phyloP scores from a whole-genome alignment of 1,140 invertebrate genomes.

The Drosophila funebris region DNA sequence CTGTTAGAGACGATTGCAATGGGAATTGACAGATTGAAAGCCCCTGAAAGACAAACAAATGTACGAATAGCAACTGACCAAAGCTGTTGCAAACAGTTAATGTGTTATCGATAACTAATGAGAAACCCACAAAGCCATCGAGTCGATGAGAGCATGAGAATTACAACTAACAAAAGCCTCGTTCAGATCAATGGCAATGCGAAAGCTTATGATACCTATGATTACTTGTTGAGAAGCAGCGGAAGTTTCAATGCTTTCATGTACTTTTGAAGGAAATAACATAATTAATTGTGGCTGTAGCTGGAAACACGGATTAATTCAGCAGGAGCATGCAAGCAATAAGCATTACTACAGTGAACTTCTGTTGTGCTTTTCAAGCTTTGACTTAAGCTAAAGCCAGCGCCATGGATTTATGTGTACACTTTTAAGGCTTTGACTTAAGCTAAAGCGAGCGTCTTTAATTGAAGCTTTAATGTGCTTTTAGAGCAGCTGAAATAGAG shows the following conservation, averaged over 20 bases:
- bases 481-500: too few relatives aligned
- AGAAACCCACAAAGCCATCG: not conserved
- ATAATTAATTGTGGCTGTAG: conserved; percentile 8
- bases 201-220: not conserved
- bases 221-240: not conserved
- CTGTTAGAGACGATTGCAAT: conserved; percentile 1
- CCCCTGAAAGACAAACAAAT: conserved; percentile 12
- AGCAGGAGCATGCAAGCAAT: not conserved
- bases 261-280: not conserved
- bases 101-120: conserved; percentile 19
- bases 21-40: conserved; percentile 30
- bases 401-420: too few relatives aligned
- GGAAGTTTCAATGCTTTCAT: not conserved
- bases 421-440: too few relatives aligned
- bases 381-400: too few relatives aligned
- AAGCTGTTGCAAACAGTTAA: conserved; percentile 19
- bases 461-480: too few relatives aligned
- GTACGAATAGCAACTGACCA: conserved; percentile 19
- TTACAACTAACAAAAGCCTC: not conserved
- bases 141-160: not conserved
- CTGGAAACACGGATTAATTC: not conserved
- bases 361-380: too few relatives aligned
- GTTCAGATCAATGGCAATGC: not conserved
- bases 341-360: too few relatives aligned
- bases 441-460: too few relatives aligned